phyloP scores from a whole-genome alignment of 2,888 invertebrate genomes.

The Tetragonisca angustula region DNA sequence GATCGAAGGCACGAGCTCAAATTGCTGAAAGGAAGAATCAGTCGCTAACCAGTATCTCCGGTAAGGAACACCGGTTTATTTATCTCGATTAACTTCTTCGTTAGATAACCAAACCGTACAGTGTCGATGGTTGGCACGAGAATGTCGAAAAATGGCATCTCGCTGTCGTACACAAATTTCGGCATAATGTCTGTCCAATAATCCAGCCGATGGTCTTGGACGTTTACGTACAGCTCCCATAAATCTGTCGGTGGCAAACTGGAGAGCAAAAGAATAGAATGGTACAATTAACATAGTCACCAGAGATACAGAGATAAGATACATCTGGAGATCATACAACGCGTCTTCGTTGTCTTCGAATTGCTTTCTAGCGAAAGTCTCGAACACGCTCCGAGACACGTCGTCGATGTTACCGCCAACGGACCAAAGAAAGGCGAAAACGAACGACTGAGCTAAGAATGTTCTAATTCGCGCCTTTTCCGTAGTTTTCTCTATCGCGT shows the following conservation, averaged over 20 bases:
- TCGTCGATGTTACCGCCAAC: slow-evolving; percentile 94
- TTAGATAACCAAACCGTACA: slow-evolving; percentile 92
- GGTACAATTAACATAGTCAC: neutral
- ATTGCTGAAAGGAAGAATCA: accelerated
- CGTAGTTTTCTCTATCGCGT: slow-evolving; percentile 87
- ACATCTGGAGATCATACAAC: slow-evolving; percentile 82
- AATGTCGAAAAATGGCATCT: slow-evolving; percentile 93
- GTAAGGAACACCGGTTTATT: slow-evolving; percentile 93
- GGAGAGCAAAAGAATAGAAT: slow-evolving; percentile 3
- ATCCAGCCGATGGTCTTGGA: slow-evolving; percentile 89
- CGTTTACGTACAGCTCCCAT: slow-evolving; percentile 92
- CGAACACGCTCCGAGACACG: slow-evolving; percentile 88
- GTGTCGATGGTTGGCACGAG: slow-evolving; percentile 96
- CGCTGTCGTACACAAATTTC: slow-evolving; percentile 88
- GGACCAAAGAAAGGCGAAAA: slow-evolving; percentile 93
- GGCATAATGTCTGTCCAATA: slow-evolving; percentile 93
- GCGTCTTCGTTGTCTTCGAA: slow-evolving; percentile 90
- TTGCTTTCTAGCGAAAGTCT: slow-evolving; percentile 88
- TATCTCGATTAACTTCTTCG: slow-evolving; percentile 90
- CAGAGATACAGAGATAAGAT: no score
- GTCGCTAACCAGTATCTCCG: slow-evolving; percentile 90
- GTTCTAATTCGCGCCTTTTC: slow-evolving; percentile 85
- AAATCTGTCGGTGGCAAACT: slow-evolving; percentile 90
- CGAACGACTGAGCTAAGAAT: slow-evolving; percentile 90
- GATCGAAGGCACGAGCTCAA: no score